Percentiles rank a stretch among this genome's conserved stretches.
These are phyloP conservation scores for Stegastes partitus DNA, from an alignment of 2,113 vertebrate genomes.

Conservation along the genomic window DNA sequence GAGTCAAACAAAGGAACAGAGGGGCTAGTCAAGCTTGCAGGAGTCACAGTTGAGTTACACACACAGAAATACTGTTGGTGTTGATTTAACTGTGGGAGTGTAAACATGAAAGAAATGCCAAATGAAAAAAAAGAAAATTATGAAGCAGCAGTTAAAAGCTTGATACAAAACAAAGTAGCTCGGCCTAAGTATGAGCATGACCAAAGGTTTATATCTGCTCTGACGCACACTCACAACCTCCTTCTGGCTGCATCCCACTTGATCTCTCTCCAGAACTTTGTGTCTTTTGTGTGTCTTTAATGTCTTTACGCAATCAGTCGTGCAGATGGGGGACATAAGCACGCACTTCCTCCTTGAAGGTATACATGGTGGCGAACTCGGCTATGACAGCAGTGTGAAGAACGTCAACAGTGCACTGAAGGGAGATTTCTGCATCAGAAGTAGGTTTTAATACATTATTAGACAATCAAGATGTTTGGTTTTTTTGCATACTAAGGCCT, in stretches of 20 bases:
- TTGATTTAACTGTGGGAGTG: constrained; percentile 14
- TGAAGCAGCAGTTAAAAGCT: too few species aligned
- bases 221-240: not conserved
- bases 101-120: not conserved
- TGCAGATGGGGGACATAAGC: not conserved
- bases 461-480: too few species aligned
- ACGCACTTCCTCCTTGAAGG: not conserved
- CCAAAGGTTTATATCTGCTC: not conserved
- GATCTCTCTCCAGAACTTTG: not conserved
- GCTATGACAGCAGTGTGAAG: not conserved
- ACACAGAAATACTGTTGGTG: not conserved
- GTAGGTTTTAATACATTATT: too few species aligned
- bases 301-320: not conserved
- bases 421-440: not conserved
- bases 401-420: not conserved
- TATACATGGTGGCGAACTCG: not conserved
- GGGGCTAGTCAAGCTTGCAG: not conserved
- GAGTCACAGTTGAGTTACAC: not conserved
- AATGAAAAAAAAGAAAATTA: too few species aligned
- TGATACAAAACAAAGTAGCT: too few species aligned
- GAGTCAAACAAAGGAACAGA: constrained; percentile 40
- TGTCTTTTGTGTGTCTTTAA: constrained; percentile 1
- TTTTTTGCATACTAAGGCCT: too few species aligned
- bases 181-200: too few species aligned
- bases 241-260: not conserved